Evolutionary conservation across 2,888 invertebrate genomes (phyloP), one percentile per base, ranked within the genome.

Genomic region (Ditula angustiorana): DNA sequence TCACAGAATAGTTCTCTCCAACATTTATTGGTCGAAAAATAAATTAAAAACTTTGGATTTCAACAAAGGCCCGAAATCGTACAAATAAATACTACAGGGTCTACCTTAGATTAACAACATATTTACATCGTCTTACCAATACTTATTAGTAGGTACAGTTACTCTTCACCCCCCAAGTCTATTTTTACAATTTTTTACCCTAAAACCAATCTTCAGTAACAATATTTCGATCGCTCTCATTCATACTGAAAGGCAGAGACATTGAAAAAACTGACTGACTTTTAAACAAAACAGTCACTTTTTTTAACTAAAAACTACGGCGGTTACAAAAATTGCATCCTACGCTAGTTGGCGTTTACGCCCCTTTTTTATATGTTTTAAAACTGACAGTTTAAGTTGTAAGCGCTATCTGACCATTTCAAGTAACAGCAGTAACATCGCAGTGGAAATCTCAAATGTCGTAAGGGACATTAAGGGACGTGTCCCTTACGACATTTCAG

Each of bases 21-120:
- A 92, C 92, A 92, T 92, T 92, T 92, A 92, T 92, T 92, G 92
- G 92, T 92, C 92, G 92, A 92, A 92, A 92, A 92, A 92, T 92
- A 92, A 92, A 92, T 92, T 87, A 92, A 92, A 88, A 92, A 92
- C 91, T 92, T 92, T 92, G 91, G 92, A 91, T 88, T 87, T 90
- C 84, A 92, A 92, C 92, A 88, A 89, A 92, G 92, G 92, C 87
- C 91, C 85, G 85, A 92, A 91, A 89, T 89, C 87, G 87, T 90
- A 89, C 82, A 91, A 92, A 92, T 92, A 92, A 92, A 92, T 92
- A 91, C 87, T 91, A 91, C 88, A 78, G 87, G 90, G 84, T 77
- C 90, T 91, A 87, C 89, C 86, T 88, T 86, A 85, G 73, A 74
- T 80, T 86, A 89, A 88, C 84, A 91, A 89, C 89, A 88, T 92